Percentiles rank a stretch among this genome's conserved stretches.
Evolutionary conservation across 2,113 vertebrate species (phyloP).

Genomic region (Gorilla gorilla): DNA sequence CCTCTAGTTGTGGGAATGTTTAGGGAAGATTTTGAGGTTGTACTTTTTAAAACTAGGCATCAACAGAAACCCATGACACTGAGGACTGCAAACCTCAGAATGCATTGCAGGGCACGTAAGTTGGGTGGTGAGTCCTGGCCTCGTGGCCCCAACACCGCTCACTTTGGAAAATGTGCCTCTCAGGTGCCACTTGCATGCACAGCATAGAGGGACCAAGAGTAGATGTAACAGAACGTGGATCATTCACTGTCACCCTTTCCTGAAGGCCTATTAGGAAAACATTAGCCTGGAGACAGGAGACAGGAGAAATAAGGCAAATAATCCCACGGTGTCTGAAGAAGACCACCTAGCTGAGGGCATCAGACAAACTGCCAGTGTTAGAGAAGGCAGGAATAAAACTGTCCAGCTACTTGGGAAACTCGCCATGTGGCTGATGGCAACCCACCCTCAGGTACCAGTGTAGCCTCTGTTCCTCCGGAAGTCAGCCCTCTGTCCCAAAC

Average conservation of each 20-base stretch:
- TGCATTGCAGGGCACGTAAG: not conserved
- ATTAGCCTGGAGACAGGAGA: not conserved
- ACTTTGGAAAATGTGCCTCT: not conserved
- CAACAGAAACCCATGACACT: not conserved
- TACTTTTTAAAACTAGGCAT: not conserved
- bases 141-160: not conserved
- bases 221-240: not conserved
- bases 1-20: not conserved
- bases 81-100: not conserved
- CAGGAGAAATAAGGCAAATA: not conserved
- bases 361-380: not conserved
- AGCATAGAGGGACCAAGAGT: not conserved
- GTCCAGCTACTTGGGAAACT: not conserved
- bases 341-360: not conserved
- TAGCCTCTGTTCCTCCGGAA: not conserved
- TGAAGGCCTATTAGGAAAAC: not conserved
- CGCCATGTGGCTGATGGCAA: accelerated
- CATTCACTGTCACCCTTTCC: not conserved
- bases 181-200: not conserved
- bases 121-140: not conserved
- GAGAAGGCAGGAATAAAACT: not conserved
- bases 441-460: not conserved
- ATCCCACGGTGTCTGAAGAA: not conserved
- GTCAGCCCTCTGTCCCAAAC: not conserved
- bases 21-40: not conserved